Evolutionary conservation across 2,113 vertebrate genomes (phyloP), one percentile per base, ranked within the genome.

Genomic region (Platysteira castanea): DNA sequence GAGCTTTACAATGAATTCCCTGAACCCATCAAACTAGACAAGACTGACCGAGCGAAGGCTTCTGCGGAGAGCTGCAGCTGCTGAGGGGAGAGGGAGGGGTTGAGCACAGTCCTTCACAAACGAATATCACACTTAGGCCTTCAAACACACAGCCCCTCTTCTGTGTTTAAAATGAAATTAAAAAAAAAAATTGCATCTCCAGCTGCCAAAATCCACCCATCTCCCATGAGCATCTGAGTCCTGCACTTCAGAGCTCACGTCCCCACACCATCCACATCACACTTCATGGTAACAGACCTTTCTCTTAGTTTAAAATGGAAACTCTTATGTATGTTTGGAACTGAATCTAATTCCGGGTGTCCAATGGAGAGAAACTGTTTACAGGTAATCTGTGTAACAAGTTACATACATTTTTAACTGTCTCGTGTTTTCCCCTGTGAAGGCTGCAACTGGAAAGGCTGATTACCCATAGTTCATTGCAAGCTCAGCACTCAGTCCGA

Each of bases 1-100:
- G 99, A 99, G 98, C 97, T 99, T 97, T 99, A 99, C 98, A 99
- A 99, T 16, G 99, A 99, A 98, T 99, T 99, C 96, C 99, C 99
- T 0, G 99, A 99, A 93, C 99, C 99, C 89, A 99, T 99, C 97
- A 99, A 99, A 98, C 98, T 99, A 98, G 99, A 99, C 96, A 99
- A 99, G 98, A 99, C 98, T 1, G 99, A 99, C 97, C 98, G 99
- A 98, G 98, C 98, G 70, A 99, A 99, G 97, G 92, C 98, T 84
- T 98, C 99, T 44, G 98, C 98, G 1, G 99, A 99, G 95, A 98
- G 97, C 97, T 99, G 99, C 98, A 99, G 99, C 97, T 99, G 99
- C 98, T 99, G 98, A 99, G 97, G 97, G 97, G 97, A 95, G 84
- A 77, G 90, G 96, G 90, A 96, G 97, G 97, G 96, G 94, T 95